These are phyloP conservation scores for Hylaeus anthracinus DNA, from an alignment of 1,140 invertebrate genomes.

Conservation along the genomic window DNA sequence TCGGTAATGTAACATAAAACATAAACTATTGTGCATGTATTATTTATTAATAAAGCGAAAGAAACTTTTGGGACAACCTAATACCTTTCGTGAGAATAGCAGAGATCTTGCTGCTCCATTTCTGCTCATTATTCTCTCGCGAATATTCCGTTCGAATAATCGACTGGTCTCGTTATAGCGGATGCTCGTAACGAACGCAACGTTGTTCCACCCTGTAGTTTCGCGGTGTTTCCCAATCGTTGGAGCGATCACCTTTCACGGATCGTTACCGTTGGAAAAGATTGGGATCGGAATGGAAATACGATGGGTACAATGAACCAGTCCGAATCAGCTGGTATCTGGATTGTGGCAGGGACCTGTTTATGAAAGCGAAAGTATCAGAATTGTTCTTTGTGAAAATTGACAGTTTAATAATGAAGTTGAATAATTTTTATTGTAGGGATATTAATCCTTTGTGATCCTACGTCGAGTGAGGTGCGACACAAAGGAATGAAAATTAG, in stretches of 20 bases:
- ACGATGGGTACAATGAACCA: neutral
- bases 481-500: too few relatives aligned
- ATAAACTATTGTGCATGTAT: too few relatives aligned
- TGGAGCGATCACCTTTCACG: slow-evolving; percentile 9
- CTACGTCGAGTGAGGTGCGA: too few relatives aligned
- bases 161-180: neutral
- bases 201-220: neutral
- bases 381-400: too few relatives aligned
- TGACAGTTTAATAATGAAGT: too few relatives aligned
- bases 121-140: neutral
- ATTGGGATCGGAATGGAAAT: slow-evolving; percentile 18
- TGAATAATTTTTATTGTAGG: too few relatives aligned
- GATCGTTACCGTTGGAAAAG: neutral
- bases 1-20: too few relatives aligned
- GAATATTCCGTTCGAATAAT: neutral
- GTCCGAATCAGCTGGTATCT: neutral
- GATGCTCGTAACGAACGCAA: neutral
- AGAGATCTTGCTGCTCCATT: neutral
- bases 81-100: too few relatives aligned
- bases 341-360: neutral
- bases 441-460: too few relatives aligned
- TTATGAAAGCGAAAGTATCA: too few relatives aligned
- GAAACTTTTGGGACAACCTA: too few relatives aligned
- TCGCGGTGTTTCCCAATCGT: neutral
- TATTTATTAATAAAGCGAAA: too few relatives aligned